Conservation (phyloP, 2,888 invertebrate species). For the Leucophenga montana region DNA sequence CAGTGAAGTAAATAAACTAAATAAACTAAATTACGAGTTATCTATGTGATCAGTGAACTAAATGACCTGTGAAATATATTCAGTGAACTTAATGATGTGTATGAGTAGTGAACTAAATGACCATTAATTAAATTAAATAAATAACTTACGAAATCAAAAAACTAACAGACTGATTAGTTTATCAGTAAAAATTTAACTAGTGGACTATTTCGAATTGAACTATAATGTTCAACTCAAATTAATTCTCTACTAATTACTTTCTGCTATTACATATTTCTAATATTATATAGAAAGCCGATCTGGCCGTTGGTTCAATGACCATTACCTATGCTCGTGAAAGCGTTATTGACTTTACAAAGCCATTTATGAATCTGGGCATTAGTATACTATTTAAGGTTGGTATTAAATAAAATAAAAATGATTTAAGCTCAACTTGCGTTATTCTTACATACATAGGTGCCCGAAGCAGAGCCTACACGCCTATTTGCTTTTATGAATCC, state of each 20-base stretch:
- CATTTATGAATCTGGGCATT: conserved; percentile 93
- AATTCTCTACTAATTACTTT: no score
- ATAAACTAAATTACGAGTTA: no score
- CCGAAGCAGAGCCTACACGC: conserved; percentile 80
- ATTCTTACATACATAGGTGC: conserved; percentile 75
- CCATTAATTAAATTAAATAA: background rate
- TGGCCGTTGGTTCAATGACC: conserved; percentile 91
- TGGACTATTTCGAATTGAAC: no score
- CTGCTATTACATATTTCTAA: no score
- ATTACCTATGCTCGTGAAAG: conserved; percentile 91
- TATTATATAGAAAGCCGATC: conserved; percentile 82
- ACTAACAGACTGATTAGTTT: background rate
- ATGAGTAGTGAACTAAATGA: no score
- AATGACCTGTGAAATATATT: no score
- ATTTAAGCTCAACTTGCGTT: background rate
- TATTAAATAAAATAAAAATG: background rate
- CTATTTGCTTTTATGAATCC: conserved; percentile 92
- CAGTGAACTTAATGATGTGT: no score
- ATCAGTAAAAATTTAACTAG: no score
- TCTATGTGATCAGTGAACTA: no score
- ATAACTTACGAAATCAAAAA: no score
- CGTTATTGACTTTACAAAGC: conserved; percentile 93
- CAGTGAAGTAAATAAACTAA: no score
- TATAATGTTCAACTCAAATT: no score
- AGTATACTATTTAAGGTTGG: conserved; percentile 87